Evolutionary conservation across 2,888 invertebrate species (phyloP).

Genomic region (Phaonia tiefii): DNA sequence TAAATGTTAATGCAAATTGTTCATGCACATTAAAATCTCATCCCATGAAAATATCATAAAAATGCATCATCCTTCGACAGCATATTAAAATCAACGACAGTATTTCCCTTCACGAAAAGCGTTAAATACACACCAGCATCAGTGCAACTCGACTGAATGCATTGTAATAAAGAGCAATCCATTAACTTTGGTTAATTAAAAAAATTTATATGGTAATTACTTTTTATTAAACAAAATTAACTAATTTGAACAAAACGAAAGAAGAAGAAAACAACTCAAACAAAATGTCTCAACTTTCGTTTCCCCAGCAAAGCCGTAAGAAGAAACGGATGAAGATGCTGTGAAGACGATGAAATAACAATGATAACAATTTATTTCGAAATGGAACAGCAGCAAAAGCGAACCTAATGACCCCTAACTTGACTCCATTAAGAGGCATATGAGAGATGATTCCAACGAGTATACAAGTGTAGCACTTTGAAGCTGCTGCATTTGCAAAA

Average conservation of each 20-base stretch:
- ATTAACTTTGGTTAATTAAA: conserved; percentile 64
- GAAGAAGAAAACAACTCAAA: background rate
- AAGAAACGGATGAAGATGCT: conserved; percentile 3
- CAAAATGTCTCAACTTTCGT: background rate
- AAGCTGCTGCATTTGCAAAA: background rate
- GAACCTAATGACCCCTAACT: conserved; percentile 64
- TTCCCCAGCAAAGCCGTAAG: background rate
- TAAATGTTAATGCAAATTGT: no score
- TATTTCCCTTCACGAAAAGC: background rate
- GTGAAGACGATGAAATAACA: conserved; percentile 21
- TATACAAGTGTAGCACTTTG: background rate
- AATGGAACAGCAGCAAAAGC: conserved; percentile 55
- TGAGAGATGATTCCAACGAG: conserved; percentile 26
- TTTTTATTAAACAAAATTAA: conserved; percentile 66
- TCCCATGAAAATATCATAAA: conserved; percentile 3
- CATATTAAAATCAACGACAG: background rate
- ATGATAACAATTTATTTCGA: conserved; percentile 62
- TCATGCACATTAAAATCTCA: no score
- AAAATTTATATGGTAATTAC: conserved; percentile 66
- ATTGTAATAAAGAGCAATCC: conserved; percentile 45
- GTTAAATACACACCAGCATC: background rate
- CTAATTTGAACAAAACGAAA: conserved; percentile 60
- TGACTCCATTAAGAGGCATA: conserved; percentile 18
- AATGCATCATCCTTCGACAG: background rate
- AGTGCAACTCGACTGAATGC: conserved; percentile 6